phyloP scores from a whole-genome alignment of 2,888 invertebrate species.

The Ochropleura plecta region DNA sequence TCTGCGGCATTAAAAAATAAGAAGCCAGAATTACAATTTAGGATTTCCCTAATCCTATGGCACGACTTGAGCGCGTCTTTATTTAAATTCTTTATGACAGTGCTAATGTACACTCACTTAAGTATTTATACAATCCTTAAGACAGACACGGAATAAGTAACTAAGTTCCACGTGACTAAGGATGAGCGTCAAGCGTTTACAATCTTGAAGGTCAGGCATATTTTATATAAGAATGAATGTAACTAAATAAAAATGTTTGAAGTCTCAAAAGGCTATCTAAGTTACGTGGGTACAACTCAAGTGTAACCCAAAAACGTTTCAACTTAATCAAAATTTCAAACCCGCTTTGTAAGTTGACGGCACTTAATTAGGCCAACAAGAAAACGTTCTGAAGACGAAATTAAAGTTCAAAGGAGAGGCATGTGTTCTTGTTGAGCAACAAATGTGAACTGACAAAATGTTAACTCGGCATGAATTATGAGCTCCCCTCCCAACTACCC shows the following conservation, averaged over 20 bases:
- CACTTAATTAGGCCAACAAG: constrained; percentile 77
- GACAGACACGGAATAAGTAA: constrained; percentile 51
- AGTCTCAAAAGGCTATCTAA: constrained; percentile 45
- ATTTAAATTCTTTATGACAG: constrained; percentile 56
- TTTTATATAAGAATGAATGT: constrained; percentile 26
- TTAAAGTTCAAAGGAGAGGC: constrained; percentile 79
- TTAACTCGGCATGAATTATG: constrained; percentile 90
- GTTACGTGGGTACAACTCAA: constrained; percentile 43
- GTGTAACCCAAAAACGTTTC: constrained; percentile 59
- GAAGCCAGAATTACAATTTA: constrained; percentile 44
- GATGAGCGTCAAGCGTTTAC: constrained; percentile 13
- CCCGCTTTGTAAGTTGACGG: constrained; percentile 65
- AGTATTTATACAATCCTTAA: constrained; percentile 46
- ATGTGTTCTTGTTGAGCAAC: constrained; percentile 81
- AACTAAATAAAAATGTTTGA: constrained; percentile 42
- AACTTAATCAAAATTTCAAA: constrained; percentile 74
- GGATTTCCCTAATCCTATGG: constrained; percentile 42
- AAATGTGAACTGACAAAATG: constrained; percentile 89
- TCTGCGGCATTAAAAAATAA: constrained; percentile 40
- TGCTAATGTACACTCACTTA: constrained; percentile 48
- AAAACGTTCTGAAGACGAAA: constrained; percentile 74
- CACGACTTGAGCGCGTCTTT: constrained; percentile 38
- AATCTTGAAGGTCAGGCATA: constrained; percentile 25
- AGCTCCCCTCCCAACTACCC: constrained; percentile 81
- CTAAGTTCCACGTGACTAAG: constrained; percentile 21